phyloP scores from a whole-genome alignment of 2,888 invertebrate genomes.

The Vanessa cardui region DNA sequence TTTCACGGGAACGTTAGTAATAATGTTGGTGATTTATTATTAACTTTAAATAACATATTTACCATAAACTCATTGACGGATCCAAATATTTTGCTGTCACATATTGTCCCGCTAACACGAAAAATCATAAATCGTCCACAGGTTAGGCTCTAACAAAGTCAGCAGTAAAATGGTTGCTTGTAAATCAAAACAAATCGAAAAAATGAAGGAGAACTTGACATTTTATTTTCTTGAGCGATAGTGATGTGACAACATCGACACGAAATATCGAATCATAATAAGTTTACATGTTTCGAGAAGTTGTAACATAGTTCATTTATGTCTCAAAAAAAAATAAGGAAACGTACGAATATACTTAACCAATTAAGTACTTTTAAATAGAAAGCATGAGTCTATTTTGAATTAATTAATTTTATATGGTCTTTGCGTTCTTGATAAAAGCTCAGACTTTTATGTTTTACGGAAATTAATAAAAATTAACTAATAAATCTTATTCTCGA shows the following conservation, averaged over 20 bases:
- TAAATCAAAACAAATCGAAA: slow-evolving; percentile 79
- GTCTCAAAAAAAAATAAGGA: too few species aligned
- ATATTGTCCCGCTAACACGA: slow-evolving; percentile 65
- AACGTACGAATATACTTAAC: too few species aligned
- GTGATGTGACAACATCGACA: slow-evolving; percentile 49
- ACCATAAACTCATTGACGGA: slow-evolving; percentile 45
- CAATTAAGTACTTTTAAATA: too few species aligned
- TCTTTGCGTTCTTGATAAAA: too few species aligned
- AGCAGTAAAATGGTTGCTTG: slow-evolving; percentile 76
- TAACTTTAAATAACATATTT: slow-evolving; percentile 44
- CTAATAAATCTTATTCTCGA: too few species aligned
- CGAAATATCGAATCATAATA: slow-evolving; percentile 40
- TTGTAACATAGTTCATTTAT: too few species aligned
- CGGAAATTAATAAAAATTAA: neutral
- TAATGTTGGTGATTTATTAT: slow-evolving; percentile 13
- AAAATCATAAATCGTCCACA: slow-evolving; percentile 73
- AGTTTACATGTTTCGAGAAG: too few species aligned
- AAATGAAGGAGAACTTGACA: slow-evolving; percentile 64
- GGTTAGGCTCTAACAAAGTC: slow-evolving; percentile 79
- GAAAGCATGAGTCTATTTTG: too few species aligned
- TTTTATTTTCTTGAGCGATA: slow-evolving; percentile 49
- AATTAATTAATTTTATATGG: too few species aligned
- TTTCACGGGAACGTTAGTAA: neutral
- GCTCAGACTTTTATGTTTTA: neutral
- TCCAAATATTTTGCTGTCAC: slow-evolving; percentile 73